Evolutionary conservation across 2,113 vertebrate genomes (phyloP).

Genomic region (Mirounga angustirostris): DNA sequence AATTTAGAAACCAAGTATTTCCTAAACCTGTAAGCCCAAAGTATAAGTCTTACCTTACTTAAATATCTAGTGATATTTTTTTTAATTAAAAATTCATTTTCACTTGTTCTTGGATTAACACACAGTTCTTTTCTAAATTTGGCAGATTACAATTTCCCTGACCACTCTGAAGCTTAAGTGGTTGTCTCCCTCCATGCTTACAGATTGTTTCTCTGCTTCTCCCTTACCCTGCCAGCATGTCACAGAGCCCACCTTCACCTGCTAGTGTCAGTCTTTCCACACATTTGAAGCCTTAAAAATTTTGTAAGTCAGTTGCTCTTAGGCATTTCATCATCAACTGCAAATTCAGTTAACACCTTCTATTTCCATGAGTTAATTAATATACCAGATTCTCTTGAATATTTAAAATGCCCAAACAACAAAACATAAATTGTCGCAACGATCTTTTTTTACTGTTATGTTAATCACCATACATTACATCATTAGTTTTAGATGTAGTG

Average conservation of each 20-base stretch:
- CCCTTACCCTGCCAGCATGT: background rate
- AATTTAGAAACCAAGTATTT: conserved; percentile 53
- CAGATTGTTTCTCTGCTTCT: background rate
- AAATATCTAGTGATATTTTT: conserved; percentile 36
- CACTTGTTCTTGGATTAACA: background rate
- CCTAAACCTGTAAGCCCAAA: conserved; percentile 29
- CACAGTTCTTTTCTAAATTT: background rate
- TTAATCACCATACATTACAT: too few species aligned
- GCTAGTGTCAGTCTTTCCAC: conserved; percentile 5
- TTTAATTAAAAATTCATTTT: conserved; percentile 61
- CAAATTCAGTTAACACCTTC: conserved; percentile 59
- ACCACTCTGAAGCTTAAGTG: background rate
- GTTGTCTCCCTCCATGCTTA: background rate
- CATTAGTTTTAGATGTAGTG: too few species aligned
- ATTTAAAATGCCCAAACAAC: conserved; percentile 63
- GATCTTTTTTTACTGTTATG: background rate
- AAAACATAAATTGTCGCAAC: conserved; percentile 52
- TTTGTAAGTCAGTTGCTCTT: conserved; percentile 41
- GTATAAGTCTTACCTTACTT: conserved; percentile 39
- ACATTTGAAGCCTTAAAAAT: conserved; percentile 21
- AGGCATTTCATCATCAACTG: conserved; percentile 50
- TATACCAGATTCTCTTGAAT: conserved; percentile 46
- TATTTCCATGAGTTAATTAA: conserved; percentile 42
- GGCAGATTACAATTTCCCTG: conserved; percentile 32
- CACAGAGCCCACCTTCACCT: background rate